Base-by-base conservation (phyloP, 2,888 invertebrate genomes). In the Beris chalybata region DNA sequence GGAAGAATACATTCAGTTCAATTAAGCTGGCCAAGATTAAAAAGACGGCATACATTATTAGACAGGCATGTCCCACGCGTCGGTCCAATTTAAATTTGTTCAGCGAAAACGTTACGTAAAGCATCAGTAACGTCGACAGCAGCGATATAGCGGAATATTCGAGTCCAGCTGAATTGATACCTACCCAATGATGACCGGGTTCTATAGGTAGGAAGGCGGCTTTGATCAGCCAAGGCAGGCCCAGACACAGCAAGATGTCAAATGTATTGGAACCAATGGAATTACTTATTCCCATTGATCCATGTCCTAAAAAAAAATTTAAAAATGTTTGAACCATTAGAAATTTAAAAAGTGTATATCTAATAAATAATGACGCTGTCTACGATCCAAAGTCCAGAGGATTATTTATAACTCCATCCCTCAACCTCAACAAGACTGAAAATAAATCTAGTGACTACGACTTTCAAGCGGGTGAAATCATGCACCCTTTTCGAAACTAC, bases 1-100 rank as follows among this genome's bases (percentile, higher is more conserved):
- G 89, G 84, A 93, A 94, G 87, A 95, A 95, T 71, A 93, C 92
- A 81, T 95, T 95, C 75, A 95, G 86, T 83, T 95, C 95, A 76
- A 94, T 95, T 74, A 95, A 85, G 71, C 92, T 93, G 64, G 95
- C 93, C 72, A 95, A 85, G 64, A 93, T 87, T 70, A 95, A 86
- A 79, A 95, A 95, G 73, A 91, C 87, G 69, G 89, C 89, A 82
- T 96, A 95, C 88, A 93, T 92, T 71, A 90, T 85, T 70, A 95
- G 84, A 75, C 93, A 93, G 65, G 92, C 89, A 65, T 89, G 85
- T 68, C 95, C 95, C 67, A 95, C 92, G 75, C 89, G 89, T 76
- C 88, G 89, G 79, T 93, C 92, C 79, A 96, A 82, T 81, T 90
- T 89, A 83, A 93, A 94, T 82, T 90, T 90, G 82, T 94, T 94